phyloP scores from a whole-genome alignment of 2,113 vertebrate genomes.

The Colius striatus region DNA sequence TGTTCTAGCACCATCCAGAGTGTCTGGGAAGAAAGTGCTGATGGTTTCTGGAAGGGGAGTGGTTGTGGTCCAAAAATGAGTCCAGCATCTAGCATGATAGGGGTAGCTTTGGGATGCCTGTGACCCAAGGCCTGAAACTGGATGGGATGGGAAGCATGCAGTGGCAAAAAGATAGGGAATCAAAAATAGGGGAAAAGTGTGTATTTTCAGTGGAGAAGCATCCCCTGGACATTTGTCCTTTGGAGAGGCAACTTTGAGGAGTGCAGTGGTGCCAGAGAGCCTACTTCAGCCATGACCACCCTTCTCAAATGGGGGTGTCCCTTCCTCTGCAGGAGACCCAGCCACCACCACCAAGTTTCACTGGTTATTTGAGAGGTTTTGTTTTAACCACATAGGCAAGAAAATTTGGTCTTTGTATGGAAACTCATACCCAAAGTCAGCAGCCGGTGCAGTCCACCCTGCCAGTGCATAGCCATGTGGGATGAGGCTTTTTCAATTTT shows the following conservation, averaged over 20 bases:
- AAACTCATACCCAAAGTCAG: background rate
- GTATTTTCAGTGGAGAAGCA: background rate
- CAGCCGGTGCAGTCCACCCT: background rate
- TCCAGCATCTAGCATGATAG: no score
- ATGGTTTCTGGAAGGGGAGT: fast-evolving
- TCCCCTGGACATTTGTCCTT: background rate
- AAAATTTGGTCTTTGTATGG: background rate
- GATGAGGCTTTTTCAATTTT: conserved; percentile 5
- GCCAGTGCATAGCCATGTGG: background rate
- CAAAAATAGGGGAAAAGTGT: fast-evolving
- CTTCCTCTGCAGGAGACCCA: background rate
- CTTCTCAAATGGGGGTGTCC: fast-evolving
- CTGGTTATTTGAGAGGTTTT: fast-evolving
- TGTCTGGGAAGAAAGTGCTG: fast-evolving
- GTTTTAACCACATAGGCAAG: background rate
- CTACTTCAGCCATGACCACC: fast-evolving
- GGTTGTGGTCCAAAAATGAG: fast-evolving
- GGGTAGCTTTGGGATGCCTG: fast-evolving
- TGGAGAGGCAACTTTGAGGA: background rate
- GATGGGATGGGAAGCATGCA: fast-evolving
- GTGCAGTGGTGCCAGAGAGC: fast-evolving
- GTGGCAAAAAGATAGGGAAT: background rate
- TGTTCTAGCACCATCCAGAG: fast-evolving
- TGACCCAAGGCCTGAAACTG: fast-evolving
- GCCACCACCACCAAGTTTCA: background rate